These are phyloP conservation scores for Panzeria rudis DNA, from an alignment of 2,888 invertebrate genomes.

Conservation along the genomic window DNA sequence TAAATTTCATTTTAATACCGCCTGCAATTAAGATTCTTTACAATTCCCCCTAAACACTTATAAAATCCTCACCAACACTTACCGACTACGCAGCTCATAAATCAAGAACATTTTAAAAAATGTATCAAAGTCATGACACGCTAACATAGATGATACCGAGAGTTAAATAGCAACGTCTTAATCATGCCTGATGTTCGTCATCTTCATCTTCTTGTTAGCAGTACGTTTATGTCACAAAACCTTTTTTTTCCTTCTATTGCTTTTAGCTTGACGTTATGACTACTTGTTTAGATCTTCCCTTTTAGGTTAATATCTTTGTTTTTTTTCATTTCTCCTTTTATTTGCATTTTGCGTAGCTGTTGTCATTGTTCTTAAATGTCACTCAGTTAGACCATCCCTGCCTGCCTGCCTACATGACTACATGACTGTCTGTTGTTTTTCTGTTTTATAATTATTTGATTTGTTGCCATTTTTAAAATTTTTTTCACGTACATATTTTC, in stretches of 20 bases:
- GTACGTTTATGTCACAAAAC: not conserved
- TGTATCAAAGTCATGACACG: not conserved
- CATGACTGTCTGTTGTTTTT: conserved; percentile 40
- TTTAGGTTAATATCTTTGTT: conserved; percentile 19
- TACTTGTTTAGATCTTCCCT: conserved; percentile 41
- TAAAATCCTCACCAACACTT: conserved; percentile 6
- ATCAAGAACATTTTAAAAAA: conserved; percentile 39
- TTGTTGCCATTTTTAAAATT: conserved; percentile 48
- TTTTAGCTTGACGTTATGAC: conserved; percentile 47
- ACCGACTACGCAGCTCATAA: conserved; percentile 26
- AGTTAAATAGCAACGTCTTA: conserved; percentile 40
- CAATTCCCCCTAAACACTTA: conserved; percentile 23
- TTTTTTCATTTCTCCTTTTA: not conserved
- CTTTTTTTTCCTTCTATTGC: not conserved
- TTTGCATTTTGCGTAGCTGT: conserved; percentile 21
- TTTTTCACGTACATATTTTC: conserved; percentile 20
- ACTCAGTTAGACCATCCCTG: conserved; percentile 21
- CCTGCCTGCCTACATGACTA: conserved; percentile 13
- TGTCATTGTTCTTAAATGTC: conserved; percentile 28
- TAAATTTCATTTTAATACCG: too few relatives aligned
- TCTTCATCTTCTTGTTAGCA: conserved; percentile 13
- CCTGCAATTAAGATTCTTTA: conserved; percentile 3
- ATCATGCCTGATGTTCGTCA: conserved; percentile 31
- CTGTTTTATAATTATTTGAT: conserved; percentile 65
- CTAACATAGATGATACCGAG: not conserved